Evolutionary conservation across 2,797 vertebrate genomes (phyloP).

Genomic region (Merluccius polli): DNA sequence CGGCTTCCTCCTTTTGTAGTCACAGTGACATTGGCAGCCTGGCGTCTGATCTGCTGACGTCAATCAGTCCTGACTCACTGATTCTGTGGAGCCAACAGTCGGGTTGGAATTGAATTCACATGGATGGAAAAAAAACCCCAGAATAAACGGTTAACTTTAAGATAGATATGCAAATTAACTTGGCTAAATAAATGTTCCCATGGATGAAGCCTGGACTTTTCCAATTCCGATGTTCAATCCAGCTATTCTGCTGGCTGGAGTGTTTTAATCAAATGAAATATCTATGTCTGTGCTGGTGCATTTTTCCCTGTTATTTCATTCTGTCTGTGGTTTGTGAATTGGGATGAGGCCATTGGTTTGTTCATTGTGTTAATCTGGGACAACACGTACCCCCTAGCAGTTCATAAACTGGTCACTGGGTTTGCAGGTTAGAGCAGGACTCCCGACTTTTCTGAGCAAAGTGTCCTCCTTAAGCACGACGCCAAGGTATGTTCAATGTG

Average conservation of each 20-base stretch:
- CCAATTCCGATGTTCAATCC: neutral
- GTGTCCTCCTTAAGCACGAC: no score
- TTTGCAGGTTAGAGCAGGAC: neutral
- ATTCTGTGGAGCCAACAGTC: neutral
- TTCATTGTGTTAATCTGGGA: neutral
- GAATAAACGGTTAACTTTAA: neutral
- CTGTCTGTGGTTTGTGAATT: neutral
- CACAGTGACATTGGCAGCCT: neutral
- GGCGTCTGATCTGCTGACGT: neutral
- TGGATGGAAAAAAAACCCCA: neutral
- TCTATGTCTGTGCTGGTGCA: constrained; percentile 6
- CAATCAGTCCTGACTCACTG: neutral
- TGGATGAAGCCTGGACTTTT: neutral
- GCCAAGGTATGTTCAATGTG: no score
- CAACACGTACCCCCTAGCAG: neutral
- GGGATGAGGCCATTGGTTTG: neutral
- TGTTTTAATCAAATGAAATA: neutral
- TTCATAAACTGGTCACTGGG: no score
- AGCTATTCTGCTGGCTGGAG: neutral
- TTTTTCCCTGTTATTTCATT: neutral
- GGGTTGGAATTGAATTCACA: neutral
- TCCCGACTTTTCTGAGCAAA: neutral
- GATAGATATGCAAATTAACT: neutral
- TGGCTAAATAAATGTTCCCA: neutral
- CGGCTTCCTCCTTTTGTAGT: constrained; percentile 52